Percentiles rank a stretch among this genome's conserved stretches.
phyloP scores from a whole-genome alignment of 2,888 invertebrate species.

The Heliconius ismenius region DNA sequence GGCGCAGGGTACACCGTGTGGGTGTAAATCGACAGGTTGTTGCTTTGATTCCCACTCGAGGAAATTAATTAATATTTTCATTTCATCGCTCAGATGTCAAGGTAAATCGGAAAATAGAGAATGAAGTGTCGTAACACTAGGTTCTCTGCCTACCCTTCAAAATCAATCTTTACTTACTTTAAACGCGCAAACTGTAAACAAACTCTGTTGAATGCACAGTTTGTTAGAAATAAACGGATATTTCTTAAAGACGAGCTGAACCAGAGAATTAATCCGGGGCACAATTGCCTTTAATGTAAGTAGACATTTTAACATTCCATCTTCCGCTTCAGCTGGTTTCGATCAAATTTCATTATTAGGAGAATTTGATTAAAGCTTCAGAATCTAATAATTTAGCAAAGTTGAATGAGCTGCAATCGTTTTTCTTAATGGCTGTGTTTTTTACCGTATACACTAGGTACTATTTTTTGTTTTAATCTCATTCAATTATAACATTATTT shows the following conservation, averaged over 20 bases:
- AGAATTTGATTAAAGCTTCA: constrained; percentile 25
- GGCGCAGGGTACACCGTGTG: too few species aligned
- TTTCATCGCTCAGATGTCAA: too few species aligned
- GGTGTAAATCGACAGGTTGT: too few species aligned
- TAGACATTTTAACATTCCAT: constrained; percentile 25
- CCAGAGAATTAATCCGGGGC: constrained; percentile 5
- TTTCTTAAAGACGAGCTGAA: background rate
- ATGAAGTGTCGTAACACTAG: too few species aligned
- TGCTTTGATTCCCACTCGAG: too few species aligned
- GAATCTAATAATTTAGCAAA: constrained; percentile 8
- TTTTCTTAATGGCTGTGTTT: background rate
- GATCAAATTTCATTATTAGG: constrained; percentile 9
- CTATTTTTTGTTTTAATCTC: too few species aligned
- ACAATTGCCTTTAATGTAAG: constrained; percentile 17
- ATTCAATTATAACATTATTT: too few species aligned
- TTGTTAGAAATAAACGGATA: background rate
- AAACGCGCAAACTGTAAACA: background rate
- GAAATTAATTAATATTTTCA: too few species aligned
- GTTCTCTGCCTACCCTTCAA: too few species aligned
- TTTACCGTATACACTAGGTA: background rate
- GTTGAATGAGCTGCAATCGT: background rate
- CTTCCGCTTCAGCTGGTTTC: constrained; percentile 7
- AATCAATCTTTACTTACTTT: background rate
- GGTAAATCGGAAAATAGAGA: too few species aligned
- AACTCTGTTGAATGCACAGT: background rate